Base-by-base conservation (phyloP, 2,888 invertebrate species). In the Athalia circularis region DNA sequence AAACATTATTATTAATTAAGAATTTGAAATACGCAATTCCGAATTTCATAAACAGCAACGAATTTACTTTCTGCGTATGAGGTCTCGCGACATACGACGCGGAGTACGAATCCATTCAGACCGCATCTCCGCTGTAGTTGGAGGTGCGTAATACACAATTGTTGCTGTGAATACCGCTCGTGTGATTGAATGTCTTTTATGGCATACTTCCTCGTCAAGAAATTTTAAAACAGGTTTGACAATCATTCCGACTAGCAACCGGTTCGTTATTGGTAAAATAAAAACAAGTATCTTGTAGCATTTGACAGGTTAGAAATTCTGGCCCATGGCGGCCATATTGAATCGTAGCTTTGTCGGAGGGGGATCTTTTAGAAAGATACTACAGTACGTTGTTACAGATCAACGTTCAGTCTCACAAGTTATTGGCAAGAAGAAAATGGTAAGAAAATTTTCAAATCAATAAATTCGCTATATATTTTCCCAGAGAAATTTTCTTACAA, bases 291-390 rank as follows among this genome's bases (percentile, higher is more conserved):
- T 47, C n/a, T 43, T n/a, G 2, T 47, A 68, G 54, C 13, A 15
- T 50, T 52, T 67, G 50, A 72, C 59, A 72, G 72, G 72, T 72
- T 72, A 72, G 72, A 13, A 72, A 72, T 13, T 59, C 59, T 9
- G 8, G 59, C 45, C 11, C 6, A 72, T 72, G 72, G 72, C 72
- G 59, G 59, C 72, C 72, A 72, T 72, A 59, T 72, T 59, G 59
- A 72, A 72, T 8, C 7, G 9, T 45, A 59, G 72, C 57, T 72
- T 72, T 5, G 59, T 9, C 48, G 47, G 72, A 8, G 72, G 72
- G 45, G 47, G 47, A 72, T n/a, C 59, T 57, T 13, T 6, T 15
- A 72, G 72, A 59, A 72, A 59, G 59, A 72, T 72, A 72, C n/a
- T 72, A 13, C 29, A 29, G 29, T 47, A 47, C 72, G n/a, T 57